Percentiles rank a stretch among this genome's conserved stretches.
Evolutionary conservation across 1,140 invertebrate species (phyloP).

Genomic region (Solenopsis fugax): DNA sequence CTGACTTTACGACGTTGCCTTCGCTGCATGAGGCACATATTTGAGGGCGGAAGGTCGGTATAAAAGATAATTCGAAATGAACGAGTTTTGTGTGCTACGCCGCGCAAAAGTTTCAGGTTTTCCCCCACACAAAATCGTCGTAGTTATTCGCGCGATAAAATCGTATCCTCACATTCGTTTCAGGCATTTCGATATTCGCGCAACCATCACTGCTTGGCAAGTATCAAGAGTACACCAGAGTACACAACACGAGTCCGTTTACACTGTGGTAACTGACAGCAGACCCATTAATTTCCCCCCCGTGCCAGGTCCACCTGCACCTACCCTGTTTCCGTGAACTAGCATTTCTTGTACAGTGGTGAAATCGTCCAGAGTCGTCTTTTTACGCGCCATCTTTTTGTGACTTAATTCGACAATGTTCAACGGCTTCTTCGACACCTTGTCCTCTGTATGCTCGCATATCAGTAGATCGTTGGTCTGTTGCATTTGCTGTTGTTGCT

Average conservation of each 20-base stretch:
- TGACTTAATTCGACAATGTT: conserved; percentile 82
- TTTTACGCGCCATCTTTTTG: conserved; percentile 84
- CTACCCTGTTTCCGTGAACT: conserved; percentile 85
- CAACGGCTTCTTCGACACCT: conserved; percentile 81
- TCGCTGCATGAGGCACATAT: not conserved
- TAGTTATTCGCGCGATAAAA: not conserved
- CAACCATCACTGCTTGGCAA: not conserved
- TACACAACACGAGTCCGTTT: conserved; percentile 63
- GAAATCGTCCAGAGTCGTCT: conserved; percentile 84
- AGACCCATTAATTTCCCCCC: conserved; percentile 86
- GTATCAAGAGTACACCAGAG: not conserved
- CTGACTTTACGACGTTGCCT: not conserved
- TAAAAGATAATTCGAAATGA: conserved; percentile 28
- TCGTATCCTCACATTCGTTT: not conserved
- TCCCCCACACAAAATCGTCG: not conserved
- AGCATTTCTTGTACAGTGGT: conserved; percentile 86
- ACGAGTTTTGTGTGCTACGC: not conserved
- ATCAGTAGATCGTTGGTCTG: conserved; percentile 79
- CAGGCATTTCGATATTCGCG: not conserved
- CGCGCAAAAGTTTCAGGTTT: not conserved
- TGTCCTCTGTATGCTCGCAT: conserved; percentile 84
- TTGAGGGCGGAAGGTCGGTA: not conserved
- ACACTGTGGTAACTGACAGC: conserved; percentile 87
- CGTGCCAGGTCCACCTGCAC: conserved; percentile 81
- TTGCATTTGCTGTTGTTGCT: conserved; percentile 77